phyloP scores from a whole-genome alignment of 2,797 vertebrate species.

The Malurus splendens region DNA sequence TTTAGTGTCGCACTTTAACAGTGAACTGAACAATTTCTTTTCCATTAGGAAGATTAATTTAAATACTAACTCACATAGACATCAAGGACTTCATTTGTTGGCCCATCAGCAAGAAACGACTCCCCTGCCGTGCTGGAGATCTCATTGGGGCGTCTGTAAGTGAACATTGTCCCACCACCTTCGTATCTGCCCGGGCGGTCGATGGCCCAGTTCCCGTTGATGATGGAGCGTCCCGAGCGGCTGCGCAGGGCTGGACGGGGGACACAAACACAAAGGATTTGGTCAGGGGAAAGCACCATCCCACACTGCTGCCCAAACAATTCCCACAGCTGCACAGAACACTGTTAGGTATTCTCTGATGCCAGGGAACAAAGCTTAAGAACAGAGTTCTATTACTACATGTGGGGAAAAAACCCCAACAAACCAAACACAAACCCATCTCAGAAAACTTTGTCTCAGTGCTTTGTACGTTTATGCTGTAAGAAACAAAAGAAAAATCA shows the following conservation, averaged over 20 bases:
- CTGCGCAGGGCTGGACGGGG: conserved; percentile 81
- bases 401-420: not conserved
- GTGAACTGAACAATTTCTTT: not conserved
- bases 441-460: not conserved
- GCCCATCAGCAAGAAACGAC: conserved; percentile 92
- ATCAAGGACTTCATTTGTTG: conserved; percentile 91
- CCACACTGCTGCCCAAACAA: not conserved
- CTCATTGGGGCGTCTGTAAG: conserved; percentile 92
- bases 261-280: not conserved
- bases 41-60: not conserved
- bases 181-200: conserved; percentile 91
- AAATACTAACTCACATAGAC: conserved; percentile 85
- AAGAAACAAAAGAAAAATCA: not conserved
- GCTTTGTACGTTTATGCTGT: not conserved
- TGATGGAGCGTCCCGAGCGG: conserved; percentile 90
- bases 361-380: not conserved
- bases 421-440: not conserved
- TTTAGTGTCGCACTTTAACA: not conserved
- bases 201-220: conserved; percentile 98
- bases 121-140: conserved; percentile 92
- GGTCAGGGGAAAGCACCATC: not conserved
- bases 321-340: not conserved
- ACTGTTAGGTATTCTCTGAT: not conserved
- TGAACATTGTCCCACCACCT: conserved; percentile 92
- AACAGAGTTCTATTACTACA: not conserved